Conservation (phyloP, 1,140 invertebrate species). For the Stegodyphus dumicola region DNA sequence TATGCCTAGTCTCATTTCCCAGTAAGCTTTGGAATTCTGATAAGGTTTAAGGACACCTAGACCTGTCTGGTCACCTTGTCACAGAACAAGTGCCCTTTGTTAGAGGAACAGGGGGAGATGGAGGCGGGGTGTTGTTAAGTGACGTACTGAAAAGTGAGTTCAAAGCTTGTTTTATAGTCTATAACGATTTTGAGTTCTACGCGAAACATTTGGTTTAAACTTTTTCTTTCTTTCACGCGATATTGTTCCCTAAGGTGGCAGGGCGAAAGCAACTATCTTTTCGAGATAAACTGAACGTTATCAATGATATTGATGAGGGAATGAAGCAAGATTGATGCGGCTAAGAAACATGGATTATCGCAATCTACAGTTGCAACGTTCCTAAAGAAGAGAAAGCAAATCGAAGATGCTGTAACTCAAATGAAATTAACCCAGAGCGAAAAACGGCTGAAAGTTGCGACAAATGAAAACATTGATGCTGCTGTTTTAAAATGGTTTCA, state of each 20-base stretch:
- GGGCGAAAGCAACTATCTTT: too few species aligned
- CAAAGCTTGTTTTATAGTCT: not conserved
- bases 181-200: too few species aligned
- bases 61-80: not conserved
- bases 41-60: too few species aligned
- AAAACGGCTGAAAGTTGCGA: conserved; percentile 4
- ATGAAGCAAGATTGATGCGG: not conserved
- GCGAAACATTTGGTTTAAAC: too few species aligned
- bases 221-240: too few species aligned
- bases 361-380: not conserved
- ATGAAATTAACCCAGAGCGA: too few species aligned
- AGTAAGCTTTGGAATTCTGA: too few species aligned
- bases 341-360: too few species aligned
- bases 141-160: conserved; percentile 1
- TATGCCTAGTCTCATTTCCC: too few species aligned
- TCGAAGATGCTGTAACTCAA: too few species aligned
- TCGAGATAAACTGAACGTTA: not conserved
- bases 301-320: not conserved
- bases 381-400: not conserved
- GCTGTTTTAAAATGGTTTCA: conserved; percentile 22
- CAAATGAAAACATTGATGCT: conserved; percentile 29
- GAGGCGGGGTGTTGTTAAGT: not conserved
- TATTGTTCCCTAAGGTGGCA: too few species aligned
- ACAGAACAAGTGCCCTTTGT: not conserved
- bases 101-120: not conserved